These are phyloP conservation scores for Chrysomallon squamiferum DNA, from an alignment of 1,140 invertebrate species.

Conservation along the genomic window DNA sequence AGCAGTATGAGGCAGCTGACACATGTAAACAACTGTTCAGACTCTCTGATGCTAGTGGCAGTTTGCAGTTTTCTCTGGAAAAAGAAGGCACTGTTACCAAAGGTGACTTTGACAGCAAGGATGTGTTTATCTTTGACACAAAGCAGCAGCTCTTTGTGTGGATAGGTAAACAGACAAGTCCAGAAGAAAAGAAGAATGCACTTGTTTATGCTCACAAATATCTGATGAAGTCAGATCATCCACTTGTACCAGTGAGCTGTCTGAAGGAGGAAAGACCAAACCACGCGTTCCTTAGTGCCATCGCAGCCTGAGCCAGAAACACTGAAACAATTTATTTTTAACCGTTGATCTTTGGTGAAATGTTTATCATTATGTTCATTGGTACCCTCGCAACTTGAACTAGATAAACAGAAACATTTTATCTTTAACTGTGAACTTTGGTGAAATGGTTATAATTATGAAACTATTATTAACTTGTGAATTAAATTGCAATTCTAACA, in stretches of 20 bases:
- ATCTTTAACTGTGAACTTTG: too few relatives aligned
- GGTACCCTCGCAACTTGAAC: too few relatives aligned
- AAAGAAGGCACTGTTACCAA: constrained; percentile 26
- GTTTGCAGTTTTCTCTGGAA: constrained; percentile 29
- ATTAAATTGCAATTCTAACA: too few relatives aligned
- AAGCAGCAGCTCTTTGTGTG: constrained; percentile 76
- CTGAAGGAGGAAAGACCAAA: constrained; percentile 35
- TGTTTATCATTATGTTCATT: too few relatives aligned
- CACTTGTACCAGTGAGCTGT: constrained; percentile 48
- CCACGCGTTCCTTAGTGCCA: constrained; percentile 34
- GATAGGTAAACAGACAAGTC: constrained; percentile 78
- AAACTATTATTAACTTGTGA: too few relatives aligned
- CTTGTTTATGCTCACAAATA: constrained; percentile 58
- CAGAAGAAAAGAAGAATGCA: constrained; percentile 58
- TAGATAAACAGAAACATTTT: too few relatives aligned
- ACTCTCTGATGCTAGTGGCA: constrained; percentile 38
- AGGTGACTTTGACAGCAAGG: constrained; percentile 60
- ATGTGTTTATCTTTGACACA: constrained; percentile 84
- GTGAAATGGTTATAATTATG: too few relatives aligned
- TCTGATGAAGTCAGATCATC: constrained; percentile 48
- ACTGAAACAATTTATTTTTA: too few relatives aligned
- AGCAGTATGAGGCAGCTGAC: constrained; percentile 17
- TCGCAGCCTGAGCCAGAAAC: too few relatives aligned
- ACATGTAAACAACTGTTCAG: constrained; percentile 28
- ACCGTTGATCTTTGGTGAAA: too few relatives aligned